Evolutionary conservation across 2,113 vertebrate species (phyloP).

Genomic region (Sphyrna mokarran): DNA sequence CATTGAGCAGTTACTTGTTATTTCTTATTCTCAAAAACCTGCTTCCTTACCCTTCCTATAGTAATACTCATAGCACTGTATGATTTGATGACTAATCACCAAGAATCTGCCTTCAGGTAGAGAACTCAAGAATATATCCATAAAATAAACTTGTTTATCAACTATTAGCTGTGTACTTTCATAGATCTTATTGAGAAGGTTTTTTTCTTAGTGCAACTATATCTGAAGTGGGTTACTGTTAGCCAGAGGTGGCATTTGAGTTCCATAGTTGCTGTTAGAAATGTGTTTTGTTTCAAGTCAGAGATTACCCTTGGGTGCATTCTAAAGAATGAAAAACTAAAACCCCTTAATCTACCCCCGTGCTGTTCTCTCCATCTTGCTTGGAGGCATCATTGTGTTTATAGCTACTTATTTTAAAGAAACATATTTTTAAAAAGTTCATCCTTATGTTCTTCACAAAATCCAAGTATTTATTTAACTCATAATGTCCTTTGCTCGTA

Average conservation of each 20-base stretch:
- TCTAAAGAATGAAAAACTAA: not conserved
- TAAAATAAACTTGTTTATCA: not conserved
- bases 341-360: not conserved
- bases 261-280: not conserved
- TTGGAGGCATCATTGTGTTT: not conserved
- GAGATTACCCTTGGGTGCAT: not conserved
- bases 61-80: not conserved
- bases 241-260: not conserved
- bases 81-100: too few relatives aligned
- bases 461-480: conserved; percentile 13
- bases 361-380: not conserved
- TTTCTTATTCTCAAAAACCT: not conserved
- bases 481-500: conserved; percentile 49
- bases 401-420: not conserved
- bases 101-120: not conserved
- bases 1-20: not conserved
- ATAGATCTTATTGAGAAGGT: not conserved
- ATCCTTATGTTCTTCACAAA: not conserved
- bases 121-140: not conserved
- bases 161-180: not conserved
- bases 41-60: not conserved
- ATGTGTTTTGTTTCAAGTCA: not conserved
- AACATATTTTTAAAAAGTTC: not conserved
- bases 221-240: not conserved
- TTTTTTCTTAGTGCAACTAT: not conserved